Base-by-base conservation (phyloP, 2,888 invertebrate genomes). In the Mesochorus sp. region DNA sequence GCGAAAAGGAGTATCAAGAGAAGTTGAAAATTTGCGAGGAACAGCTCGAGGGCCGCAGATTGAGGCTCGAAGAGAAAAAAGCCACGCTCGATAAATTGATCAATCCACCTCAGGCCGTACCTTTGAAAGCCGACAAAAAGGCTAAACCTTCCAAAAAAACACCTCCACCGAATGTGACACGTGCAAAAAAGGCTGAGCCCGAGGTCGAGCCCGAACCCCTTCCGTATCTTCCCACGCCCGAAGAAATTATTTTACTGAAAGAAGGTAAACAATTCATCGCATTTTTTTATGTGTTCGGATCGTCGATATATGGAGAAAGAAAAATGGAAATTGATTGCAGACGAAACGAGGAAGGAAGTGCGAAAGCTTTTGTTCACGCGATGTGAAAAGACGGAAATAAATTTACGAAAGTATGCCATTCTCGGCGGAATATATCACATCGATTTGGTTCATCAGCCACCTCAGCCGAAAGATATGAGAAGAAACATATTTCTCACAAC, bases 361-460 rank as follows among this genome's bases (percentile, higher is more conserved):
- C 83, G 86, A 57, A 87, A 84, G 62, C 24, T 85, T 10, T 62
- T 90, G 4, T 86, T 85, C 21, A 86, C 82, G 0, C 85, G 85
- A 47, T 91, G 89, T 70, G 86, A 87, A 31, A 88, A 88, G 57
- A 88, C 85, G 10, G 89, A 95, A 86, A 88, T 97, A 0, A 96
- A 97, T 90, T 91, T 97, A 61, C 92, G 97, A 47, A 95, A 95
- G 86, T 95, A 94, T 88, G 93, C 92, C 0, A 93, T 97, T 62
- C 93, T 96, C 12, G 96, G 96, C 0, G 97, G 97, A 0, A 93
- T 96, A 0, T 94, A 94, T 76, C 93, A 94, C 81, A 90, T 97
- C 51, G 95, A 97, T 84, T 92, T 96, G 55, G 91, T 96, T 62
- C 92, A 94, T 61, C 95, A 95, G 12, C 97, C 97, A 0, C 95